Base-by-base conservation (phyloP, 1,140 invertebrate genomes). In the Pseudomyrmex gracilis region DNA sequence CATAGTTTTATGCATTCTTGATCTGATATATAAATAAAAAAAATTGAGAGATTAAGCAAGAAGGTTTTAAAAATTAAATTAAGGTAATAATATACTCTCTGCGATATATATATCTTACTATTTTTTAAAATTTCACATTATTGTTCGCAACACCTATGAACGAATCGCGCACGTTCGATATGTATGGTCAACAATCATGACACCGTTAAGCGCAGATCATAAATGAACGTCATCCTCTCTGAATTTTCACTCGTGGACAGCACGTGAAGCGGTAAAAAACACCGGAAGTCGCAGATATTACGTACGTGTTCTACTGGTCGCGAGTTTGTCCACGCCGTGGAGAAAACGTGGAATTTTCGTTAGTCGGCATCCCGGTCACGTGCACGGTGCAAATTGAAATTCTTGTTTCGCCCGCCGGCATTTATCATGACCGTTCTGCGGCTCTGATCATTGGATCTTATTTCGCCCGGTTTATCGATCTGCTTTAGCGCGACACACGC, bases 361-460 rank as follows among this genome's bases (percentile, higher is more conserved):
- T 77, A 55, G n/a, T 87, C 82, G 67, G 67, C 22, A 90, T 20
- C 57, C 89, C 24, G 43, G 74, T 74, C 89, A 90, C 89, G 89
- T 82, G 63, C 84, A 34, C 17, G 64, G 84, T 78, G 76, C 84
- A 90, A 90, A 90, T 90, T 90, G 89, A 90, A 90, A 90, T 90
- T 90, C 89, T 90, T 90, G 88, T 90, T 88, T 88, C 86, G 86
- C 83, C 68, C 83, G 73, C 76, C 57, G 74, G 82, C 85, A 90
- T 88, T 90, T 90, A 90, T 90, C 89, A 84, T 86, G 86, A 73
- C 73, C 58, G 84, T 85, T 86, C 80, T 73, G 64, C 60, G 78
- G 82, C 73, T 34, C 34, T 70, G 85, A 87, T 87, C 80, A 78
- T 87, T 73, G 53, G 71, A 64, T 80, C 76, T 80, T 80, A 80